Evolutionary conservation across 1,140 invertebrate genomes (phyloP), one percentile per base, ranked within the genome.

Genomic region (Drosophila mojavensis): DNA sequence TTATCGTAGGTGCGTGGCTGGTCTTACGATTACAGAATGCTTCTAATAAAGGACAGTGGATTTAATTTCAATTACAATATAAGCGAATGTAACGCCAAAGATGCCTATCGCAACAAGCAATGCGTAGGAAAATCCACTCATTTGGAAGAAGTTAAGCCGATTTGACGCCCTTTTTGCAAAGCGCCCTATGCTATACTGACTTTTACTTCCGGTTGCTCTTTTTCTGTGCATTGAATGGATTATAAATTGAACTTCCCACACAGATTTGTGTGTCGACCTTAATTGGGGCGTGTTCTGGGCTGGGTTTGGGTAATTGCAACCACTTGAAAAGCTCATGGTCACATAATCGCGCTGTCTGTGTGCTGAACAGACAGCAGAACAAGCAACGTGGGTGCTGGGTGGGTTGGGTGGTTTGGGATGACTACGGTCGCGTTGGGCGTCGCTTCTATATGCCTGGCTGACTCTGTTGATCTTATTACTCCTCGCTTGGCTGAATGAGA

Each of bases 401-500:
- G 67, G 66, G 41, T 15, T 74, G 56, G 64, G 64, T 71, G 67
- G 66, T 30, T 36, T 43, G 39, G 28, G 4, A n/a, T 20, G 9
- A 43, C n/a, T 36, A 53, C 13, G 54, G 54, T 47, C 50, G 33
- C 33, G 36, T 79, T 79, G 77, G 67, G 77, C 74, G 84, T 72
- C 78, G 72, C 75, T 78, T 75, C 76, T 65, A 68, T 64, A 83
- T 74, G 80, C 80, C 83, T 74, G 77, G 84, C 50, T 89, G 84
- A 51, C 43, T 84, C 56, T 68, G 68, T 88, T 91, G 88, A 91
- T 91, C 88, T 91, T 91, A 91, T 91, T 91, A 91, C 47, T 75
- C 51, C 62, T 53, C 83, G 88, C 88, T 91, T 84, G 75, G 88
- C 41, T 91, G 88, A 73, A 78, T 91, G 80, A 73, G 89, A 91